Base-by-base conservation (phyloP, 2,888 invertebrate species). In the Chymomyza caudatula region DNA sequence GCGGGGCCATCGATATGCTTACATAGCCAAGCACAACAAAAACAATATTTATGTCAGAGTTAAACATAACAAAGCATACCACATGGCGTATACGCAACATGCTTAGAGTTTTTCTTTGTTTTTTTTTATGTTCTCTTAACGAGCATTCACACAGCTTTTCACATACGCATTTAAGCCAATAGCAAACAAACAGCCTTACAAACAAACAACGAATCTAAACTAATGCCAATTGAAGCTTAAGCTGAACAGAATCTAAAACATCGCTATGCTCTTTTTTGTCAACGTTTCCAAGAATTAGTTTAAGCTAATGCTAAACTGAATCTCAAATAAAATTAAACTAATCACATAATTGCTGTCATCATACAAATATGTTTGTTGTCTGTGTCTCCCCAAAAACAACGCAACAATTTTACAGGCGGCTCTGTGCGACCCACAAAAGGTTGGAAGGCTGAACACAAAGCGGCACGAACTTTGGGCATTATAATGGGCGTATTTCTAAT, bases 401-500 rank as follows among this genome's bases (percentile, higher is more conserved):
- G 15, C 2, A 4, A 19, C 23, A 23, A 15, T n/a, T 15, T 55
- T 11, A 59, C 85, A 91, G 90, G 91, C 86, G 91, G 90, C 66
- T 91, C 90, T 19, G 93, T 96, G 64, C 92, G 95, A 62, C 94
- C 94, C 58, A 93, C 94, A 47, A 95, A 95, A 90, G 96, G 96
- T 74, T 96, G 96, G 96, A 92, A 95, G 70, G 96, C 96, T 5
- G 97, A 96, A 87, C 96, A 96, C 91, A 96, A 97, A 89, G 98
- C 98, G 0, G 98, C 98, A 49, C 94, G 97, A 86, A 98, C 98
- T 56, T 92, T 98, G 49, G 98, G 98, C 76, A 97, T 98, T 86
- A 97, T 98, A 78, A 98, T 98, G 94, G 98, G 98, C 43, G 97
- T 96, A 25, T 98, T 98, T 91, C 92, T 98, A 76, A 92, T 97